Evolutionary conservation across 2,888 invertebrate species (phyloP).

Genomic region (Mesodorylaimus sp.): DNA sequence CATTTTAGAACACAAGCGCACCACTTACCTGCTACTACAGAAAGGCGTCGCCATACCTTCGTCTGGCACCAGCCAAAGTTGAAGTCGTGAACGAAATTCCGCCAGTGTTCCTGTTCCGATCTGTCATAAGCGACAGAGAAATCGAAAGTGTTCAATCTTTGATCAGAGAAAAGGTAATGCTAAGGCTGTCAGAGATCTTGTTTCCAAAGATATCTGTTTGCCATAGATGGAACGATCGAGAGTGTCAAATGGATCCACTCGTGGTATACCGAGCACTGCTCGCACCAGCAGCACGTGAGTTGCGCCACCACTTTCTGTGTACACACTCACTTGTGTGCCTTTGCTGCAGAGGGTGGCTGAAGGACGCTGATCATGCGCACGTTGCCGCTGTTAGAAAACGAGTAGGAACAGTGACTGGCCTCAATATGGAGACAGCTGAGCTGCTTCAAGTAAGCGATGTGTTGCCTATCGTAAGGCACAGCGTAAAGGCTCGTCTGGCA

Average conservation of each 20-base stretch:
- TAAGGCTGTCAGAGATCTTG: no score
- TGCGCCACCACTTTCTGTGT: no score
- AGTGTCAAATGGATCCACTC: no score
- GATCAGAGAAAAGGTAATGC: conserved; percentile 55
- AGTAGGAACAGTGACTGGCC: conserved; percentile 64
- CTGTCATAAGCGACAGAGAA: conserved; percentile 66
- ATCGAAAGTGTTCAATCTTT: conserved; percentile 62
- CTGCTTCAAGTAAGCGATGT: conserved; percentile 63
- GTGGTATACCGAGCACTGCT: no score
- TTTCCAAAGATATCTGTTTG: no score
- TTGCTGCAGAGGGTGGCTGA: conserved; percentile 60
- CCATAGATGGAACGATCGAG: no score
- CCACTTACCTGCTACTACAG: conserved; percentile 30
- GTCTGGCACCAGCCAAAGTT: conserved; percentile 27
- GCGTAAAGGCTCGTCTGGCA: no score
- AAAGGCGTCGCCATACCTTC: conserved; percentile 24
- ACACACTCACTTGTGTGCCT: no score
- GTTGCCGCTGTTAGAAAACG: conserved; percentile 55
- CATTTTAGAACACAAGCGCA: no score
- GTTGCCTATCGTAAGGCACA: no score
- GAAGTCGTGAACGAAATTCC: conserved; percentile 22
- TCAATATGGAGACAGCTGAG: conserved; percentile 71
- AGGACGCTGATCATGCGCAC: conserved; percentile 55
- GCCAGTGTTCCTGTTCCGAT: conserved; percentile 58
- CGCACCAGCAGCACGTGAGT: no score